Conservation (phyloP, 2,113 vertebrate species). For the Rhea americana region DNA sequence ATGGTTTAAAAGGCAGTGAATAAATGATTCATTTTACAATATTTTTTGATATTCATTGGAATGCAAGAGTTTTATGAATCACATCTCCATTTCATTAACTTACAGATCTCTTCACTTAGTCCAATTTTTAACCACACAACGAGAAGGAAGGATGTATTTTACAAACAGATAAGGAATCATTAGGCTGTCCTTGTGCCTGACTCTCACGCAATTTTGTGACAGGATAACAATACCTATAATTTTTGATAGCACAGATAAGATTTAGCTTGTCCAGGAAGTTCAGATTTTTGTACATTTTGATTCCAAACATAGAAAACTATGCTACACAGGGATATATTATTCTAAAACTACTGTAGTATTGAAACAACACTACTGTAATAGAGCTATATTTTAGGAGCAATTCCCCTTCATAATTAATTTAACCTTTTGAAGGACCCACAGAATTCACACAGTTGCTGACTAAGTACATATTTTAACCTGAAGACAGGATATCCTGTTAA, state of each 20-base stretch:
- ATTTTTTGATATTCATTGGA: not conserved
- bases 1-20: not conserved
- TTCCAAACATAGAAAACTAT: not conserved
- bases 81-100: accelerated
- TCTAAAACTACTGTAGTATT: not conserved
- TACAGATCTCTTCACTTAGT: not conserved
- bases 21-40: not conserved
- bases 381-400: not conserved
- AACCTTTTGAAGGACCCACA: not conserved
- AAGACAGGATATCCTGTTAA: not conserved
- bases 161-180: accelerated
- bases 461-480: not conserved
- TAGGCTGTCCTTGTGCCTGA: not conserved
- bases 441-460: not conserved
- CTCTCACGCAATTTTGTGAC: not conserved
- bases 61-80: not conserved
- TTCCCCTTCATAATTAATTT: not conserved
- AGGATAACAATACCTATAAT: not conserved
- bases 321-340: not conserved
- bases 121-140: not conserved
- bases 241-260: not conserved
- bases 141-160: not conserved
- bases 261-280: too few relatives aligned
- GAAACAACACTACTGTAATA: not conserved
- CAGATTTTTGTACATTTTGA: not conserved